Evolutionary conservation across 2,888 invertebrate species (phyloP), one percentile per base, ranked within the genome.

Genomic region (Oligia strigilis): DNA sequence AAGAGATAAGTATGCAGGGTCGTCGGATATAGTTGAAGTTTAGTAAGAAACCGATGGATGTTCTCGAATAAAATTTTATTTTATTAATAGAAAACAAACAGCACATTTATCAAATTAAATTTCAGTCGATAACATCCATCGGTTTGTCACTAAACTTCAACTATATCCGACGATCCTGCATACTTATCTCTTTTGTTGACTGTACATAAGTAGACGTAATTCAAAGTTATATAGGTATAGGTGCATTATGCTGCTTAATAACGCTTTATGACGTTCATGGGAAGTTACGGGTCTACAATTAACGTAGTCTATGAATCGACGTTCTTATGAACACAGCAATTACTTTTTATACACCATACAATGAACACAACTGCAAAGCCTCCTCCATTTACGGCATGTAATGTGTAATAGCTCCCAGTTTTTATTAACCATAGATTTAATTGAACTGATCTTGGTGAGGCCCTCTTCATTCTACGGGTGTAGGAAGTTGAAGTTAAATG

Each of bases 391-490:
- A 74, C 52, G 46, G 60, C 73, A 40, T 78, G 65, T 66, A 64
- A 71, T 40, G 29, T 76, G 80, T 80, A 73, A 66, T 80, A 75
- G 71, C 79, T 87, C 80, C 67, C 43, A 80, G 86, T 82, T 88
- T 89, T 88, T 87, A 85, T 88, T 87, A 85, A 84, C 81, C 85
- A 77, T 87, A 89, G 83, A 89, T 91, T 92, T 93, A 93, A 93
- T 93, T 93, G 91, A 91, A 90, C 83, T 78, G 89, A 88, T 90
- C 88, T 86, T 70, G 29, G 81, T 78, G 92, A 88, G 92, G 92
- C 92, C 92, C 82, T 80, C 86, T 75, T 65, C 84, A 78, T 75
- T 77, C 72, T 8, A 64, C 74, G 91, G 86, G 78, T 83, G 76
- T 80, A 80, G 72, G 77, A 77, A 81, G 23, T 70, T 78, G 77